These are phyloP conservation scores for Champsocephalus gunnari DNA, from an alignment of 2,797 vertebrate genomes.

Conservation along the genomic window DNA sequence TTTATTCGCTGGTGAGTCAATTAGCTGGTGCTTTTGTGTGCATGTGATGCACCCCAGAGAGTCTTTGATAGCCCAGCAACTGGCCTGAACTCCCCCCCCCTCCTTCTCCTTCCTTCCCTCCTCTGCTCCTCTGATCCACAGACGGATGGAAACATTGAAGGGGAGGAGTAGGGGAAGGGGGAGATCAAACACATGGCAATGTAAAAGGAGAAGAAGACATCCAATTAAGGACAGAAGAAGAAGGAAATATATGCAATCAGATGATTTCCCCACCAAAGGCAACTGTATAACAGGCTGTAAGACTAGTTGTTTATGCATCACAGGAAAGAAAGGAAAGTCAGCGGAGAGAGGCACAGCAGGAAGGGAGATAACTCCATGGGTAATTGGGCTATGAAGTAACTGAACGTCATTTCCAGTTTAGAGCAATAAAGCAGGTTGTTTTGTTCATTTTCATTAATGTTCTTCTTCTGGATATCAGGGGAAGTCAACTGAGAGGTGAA, in stretches of 20 bases:
- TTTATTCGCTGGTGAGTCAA: slow-evolving; percentile 49
- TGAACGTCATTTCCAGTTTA: slow-evolving; percentile 30
- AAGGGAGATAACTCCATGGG: slow-evolving; percentile 10
- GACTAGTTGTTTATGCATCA: slow-evolving; percentile 69
- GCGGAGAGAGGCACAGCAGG: slow-evolving; percentile 21
- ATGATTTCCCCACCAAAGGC: slow-evolving; percentile 65
- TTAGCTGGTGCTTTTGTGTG: slow-evolving; percentile 38
- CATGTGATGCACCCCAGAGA: slow-evolving; percentile 22
- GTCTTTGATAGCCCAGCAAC: slow-evolving; percentile 37
- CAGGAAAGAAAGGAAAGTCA: slow-evolving; percentile 57
- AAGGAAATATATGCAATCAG: slow-evolving; percentile 65
- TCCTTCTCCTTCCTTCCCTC: slow-evolving; percentile 23
- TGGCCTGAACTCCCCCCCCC: slow-evolving; percentile 49
- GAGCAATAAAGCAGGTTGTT: slow-evolving; percentile 28
- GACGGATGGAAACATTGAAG: slow-evolving; percentile 31
- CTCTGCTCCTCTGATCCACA: slow-evolving; percentile 56
- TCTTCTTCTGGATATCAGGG: slow-evolving; percentile 1
- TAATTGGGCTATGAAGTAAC: slow-evolving; percentile 56
- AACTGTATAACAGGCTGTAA: slow-evolving; percentile 53
- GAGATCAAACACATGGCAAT: slow-evolving; percentile 65
- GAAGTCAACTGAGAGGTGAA: slow-evolving; percentile 12
- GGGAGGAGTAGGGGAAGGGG: slow-evolving; percentile 6
- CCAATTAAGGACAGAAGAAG: slow-evolving; percentile 65
- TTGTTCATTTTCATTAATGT: slow-evolving; percentile 27
- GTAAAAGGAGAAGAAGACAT: slow-evolving; percentile 63